A percentile compares a stretch with the other conserved stretches of the same genome.
These are phyloP conservation scores for Aporrectodea caliginosa DNA, from an alignment of 1,140 invertebrate species.

Conservation along the genomic window DNA sequence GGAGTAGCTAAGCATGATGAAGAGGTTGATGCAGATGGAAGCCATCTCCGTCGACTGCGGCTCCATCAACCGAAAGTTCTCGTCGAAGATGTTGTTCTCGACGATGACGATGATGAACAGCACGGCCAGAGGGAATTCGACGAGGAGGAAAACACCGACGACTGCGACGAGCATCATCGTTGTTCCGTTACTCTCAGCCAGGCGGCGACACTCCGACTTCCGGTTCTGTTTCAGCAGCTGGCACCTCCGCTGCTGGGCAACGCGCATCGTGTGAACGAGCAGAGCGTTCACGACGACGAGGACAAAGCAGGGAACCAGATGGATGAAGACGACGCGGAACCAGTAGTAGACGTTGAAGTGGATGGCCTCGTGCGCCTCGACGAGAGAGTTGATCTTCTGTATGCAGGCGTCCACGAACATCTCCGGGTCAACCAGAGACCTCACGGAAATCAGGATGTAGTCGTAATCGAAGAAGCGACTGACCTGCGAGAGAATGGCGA, in stretches of 20 bases:
- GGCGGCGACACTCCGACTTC: slow-evolving; percentile 68
- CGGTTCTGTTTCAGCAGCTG: slow-evolving; percentile 57
- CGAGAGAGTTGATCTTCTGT: not conserved
- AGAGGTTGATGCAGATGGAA: slow-evolving; percentile 59
- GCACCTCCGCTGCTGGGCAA: slow-evolving; percentile 68
- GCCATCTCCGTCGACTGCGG: slow-evolving; percentile 7
- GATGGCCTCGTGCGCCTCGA: slow-evolving; percentile 58
- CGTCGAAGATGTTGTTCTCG: not conserved
- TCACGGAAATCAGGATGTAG: not conserved
- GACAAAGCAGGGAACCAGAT: slow-evolving; percentile 80
- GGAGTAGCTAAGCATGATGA: slow-evolving; percentile 81
- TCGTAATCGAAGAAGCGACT: slow-evolving; percentile 70
- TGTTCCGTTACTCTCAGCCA: slow-evolving; percentile 79
- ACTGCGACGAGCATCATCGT: slow-evolving; percentile 78
- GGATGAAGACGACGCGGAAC: slow-evolving; percentile 87
- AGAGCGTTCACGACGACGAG: slow-evolving; percentile 83
- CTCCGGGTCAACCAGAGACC: not conserved
- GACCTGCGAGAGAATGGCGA: slow-evolving; percentile 73
- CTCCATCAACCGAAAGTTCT: not conserved
- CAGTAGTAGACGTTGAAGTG: slow-evolving; percentile 77
- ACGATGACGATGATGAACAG: slow-evolving; percentile 26
- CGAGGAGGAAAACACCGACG: slow-evolving; percentile 30
- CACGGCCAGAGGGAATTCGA: slow-evolving; percentile 33
- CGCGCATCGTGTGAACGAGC: slow-evolving; percentile 75
- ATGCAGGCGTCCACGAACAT: not conserved